phyloP scores from a whole-genome alignment of 2,797 vertebrate species.

The Manis crassicaudata region DNA sequence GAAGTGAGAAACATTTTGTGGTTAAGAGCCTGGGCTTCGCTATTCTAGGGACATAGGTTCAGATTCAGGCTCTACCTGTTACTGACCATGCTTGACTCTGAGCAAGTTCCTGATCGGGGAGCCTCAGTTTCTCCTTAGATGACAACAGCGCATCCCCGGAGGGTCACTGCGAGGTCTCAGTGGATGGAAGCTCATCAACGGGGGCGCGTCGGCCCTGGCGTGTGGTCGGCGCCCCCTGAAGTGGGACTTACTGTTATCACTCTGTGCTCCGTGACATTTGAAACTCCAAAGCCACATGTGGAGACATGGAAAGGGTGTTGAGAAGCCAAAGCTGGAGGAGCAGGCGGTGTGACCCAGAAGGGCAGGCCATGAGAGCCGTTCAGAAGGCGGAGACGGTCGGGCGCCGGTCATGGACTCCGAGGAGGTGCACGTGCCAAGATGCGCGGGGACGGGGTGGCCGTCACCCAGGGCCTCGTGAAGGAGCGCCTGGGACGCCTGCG shows the following conservation, averaged over 20 bases:
- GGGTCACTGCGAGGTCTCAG: background rate
- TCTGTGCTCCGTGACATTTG: background rate
- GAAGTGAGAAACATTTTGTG: conserved; percentile 72
- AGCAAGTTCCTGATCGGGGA: background rate
- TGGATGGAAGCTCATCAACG: background rate
- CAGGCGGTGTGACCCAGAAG: background rate
- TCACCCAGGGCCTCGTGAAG: background rate
- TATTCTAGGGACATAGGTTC: background rate
- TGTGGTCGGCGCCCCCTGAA: background rate
- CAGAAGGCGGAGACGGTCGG: background rate
- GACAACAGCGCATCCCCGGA: background rate
- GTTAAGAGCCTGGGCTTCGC: background rate
- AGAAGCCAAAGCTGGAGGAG: background rate
- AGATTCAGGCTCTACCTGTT: background rate
- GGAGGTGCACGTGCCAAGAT: background rate
- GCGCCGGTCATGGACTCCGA: background rate
- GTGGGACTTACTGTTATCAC: background rate
- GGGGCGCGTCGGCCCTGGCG: background rate
- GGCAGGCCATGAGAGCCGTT: background rate
- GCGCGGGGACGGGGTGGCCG: background rate
- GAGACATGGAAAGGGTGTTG: background rate
- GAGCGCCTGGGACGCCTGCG: background rate
- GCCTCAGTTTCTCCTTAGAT: background rate
- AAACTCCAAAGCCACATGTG: background rate
- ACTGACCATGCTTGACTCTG: background rate